A percentile compares a stretch with the other conserved stretches of the same genome.
Conservation (phyloP, 92 coral and sea anemone species). For the Porites rus region DNA sequence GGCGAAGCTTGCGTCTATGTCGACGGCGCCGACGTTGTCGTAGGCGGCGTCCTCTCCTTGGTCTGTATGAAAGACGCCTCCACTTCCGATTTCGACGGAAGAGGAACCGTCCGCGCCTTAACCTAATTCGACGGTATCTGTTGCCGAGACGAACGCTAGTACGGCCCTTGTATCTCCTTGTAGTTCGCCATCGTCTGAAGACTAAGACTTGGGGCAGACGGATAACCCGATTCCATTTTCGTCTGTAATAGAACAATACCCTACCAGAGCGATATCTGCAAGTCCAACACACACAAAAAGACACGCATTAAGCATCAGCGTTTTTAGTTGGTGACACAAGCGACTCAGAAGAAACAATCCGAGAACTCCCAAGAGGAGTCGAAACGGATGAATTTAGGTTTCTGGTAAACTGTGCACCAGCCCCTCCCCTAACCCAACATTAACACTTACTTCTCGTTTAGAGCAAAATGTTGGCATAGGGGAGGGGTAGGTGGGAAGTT, state of each 20-base stretch:
- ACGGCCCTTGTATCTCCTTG: constrained; percentile 2
- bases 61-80: constrained; percentile 10
- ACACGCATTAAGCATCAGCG: not conserved
- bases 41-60: not conserved
- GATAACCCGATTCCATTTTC: not conserved
- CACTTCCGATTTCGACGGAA: constrained; percentile 1
- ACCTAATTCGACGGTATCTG: not conserved
- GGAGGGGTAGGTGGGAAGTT: too few species aligned
- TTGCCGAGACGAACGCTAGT: not conserved
- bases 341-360: too few species aligned
- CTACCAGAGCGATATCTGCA: constrained; percentile 7
- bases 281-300: not conserved
- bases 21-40: constrained; percentile 1
- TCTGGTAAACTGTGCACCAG: too few species aligned
- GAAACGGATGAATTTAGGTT: too few species aligned
- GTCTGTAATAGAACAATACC: not conserved
- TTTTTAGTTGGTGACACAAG: too few species aligned
- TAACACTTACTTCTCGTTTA: too few species aligned
- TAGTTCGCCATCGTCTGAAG: constrained; percentile 16
- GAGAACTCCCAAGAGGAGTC: too few species aligned
- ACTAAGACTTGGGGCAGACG: constrained; percentile 9
- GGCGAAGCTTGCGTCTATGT: constrained; percentile 36
- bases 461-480: too few species aligned
- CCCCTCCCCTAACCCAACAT: too few species aligned
- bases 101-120: not conserved